A percentile compares a stretch with the other conserved stretches of the same genome.
These are phyloP conservation scores for Pao palembangensis DNA, from an alignment of 2,113 vertebrate species.

Conservation along the genomic window DNA sequence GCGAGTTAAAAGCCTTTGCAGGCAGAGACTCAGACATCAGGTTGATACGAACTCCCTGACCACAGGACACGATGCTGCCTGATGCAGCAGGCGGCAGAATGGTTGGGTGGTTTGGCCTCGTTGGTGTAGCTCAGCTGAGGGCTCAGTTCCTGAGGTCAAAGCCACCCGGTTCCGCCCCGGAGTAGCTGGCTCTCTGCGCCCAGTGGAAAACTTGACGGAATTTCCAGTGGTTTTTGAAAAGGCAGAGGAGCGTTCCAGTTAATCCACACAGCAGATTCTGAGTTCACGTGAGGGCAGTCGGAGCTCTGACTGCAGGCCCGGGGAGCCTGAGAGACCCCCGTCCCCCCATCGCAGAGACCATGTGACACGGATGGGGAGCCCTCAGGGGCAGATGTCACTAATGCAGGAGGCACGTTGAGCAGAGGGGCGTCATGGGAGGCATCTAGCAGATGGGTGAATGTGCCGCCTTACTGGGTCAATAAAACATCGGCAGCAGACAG, in stretches of 20 bases:
- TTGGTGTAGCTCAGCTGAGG: no score
- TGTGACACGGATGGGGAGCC: slow-evolving; percentile 30
- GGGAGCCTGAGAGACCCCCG: slow-evolving; percentile 7
- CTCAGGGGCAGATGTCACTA: slow-evolving; percentile 18
- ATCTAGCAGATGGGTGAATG: slow-evolving; percentile 14
- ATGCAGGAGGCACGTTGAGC: slow-evolving; percentile 7
- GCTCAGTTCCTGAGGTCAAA: no score
- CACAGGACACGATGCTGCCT: no score
- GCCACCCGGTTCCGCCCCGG: not conserved
- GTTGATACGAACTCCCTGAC: no score
- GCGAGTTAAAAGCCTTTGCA: no score
- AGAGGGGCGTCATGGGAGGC: slow-evolving; percentile 8
- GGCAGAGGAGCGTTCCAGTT: not conserved
- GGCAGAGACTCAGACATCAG: no score
- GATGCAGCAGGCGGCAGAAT: no score
- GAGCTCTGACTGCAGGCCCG: slow-evolving; percentile 12
- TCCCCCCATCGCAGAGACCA: slow-evolving; percentile 27
- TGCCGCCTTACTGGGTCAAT: no score
- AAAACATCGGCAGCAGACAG: no score
- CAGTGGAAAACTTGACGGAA: slow-evolving; percentile 50
- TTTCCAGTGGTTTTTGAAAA: slow-evolving; percentile 40
- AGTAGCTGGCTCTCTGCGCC: slow-evolving; percentile 25
- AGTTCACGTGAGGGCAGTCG: no score
- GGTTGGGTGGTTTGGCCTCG: no score
- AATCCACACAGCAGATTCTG: not conserved